Percentiles rank a stretch among this genome's conserved stretches.
Conservation (phyloP, 2,113 vertebrate genomes). For the Hydrochoerus hydrochaeris region DNA sequence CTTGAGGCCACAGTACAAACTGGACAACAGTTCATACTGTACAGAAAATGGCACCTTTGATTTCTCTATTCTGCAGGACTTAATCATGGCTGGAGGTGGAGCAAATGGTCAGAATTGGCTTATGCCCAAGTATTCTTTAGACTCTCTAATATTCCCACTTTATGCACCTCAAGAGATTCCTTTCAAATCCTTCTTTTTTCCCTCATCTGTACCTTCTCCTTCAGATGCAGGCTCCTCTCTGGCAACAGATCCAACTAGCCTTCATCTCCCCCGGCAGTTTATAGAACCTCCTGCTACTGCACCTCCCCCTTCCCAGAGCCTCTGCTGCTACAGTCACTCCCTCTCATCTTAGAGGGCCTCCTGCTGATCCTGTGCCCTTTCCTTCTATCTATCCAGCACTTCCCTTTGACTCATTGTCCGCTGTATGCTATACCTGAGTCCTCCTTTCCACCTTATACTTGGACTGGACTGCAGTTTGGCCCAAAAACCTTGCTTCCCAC, state of each 20-base stretch:
- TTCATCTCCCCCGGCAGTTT: not conserved
- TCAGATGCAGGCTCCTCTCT: not conserved
- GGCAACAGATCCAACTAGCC: not conserved
- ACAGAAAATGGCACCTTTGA: not conserved
- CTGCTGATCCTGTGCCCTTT: not conserved
- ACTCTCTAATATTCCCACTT: not conserved
- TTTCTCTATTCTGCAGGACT: not conserved
- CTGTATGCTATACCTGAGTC: not conserved
- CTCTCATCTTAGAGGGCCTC: not conserved
- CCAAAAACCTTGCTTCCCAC: not conserved
- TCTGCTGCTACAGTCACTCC: no score
- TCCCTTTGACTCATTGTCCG: not conserved
- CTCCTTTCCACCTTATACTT: not conserved
- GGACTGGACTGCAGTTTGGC: not conserved
- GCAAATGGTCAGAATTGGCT: not conserved
- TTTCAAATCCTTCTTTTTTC: not conserved
- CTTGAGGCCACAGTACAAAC: not conserved
- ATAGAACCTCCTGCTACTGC: not conserved
- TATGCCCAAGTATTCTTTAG: not conserved
- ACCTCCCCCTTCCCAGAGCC: not conserved
- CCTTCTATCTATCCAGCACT: not conserved
- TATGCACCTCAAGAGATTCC: not conserved
- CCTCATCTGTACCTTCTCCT: not conserved
- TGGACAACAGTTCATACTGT: not conserved
- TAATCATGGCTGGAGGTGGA: not conserved